phyloP scores from a whole-genome alignment of 1,140 invertebrate genomes.

The Onthophagus taurus region DNA sequence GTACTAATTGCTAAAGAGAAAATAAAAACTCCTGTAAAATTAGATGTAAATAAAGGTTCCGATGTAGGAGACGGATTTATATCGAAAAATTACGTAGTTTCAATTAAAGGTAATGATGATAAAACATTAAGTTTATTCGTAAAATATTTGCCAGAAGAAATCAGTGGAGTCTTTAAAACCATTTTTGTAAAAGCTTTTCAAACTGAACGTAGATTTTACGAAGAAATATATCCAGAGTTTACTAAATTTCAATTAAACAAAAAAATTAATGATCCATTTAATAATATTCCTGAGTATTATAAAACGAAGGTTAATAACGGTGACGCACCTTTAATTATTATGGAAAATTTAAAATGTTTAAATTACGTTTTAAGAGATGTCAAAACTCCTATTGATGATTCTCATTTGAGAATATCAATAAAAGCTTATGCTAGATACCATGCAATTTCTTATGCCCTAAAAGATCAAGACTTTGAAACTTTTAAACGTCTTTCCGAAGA shows the following conservation, averaged over 20 bases:
- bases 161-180: too few relatives aligned
- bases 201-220: not conserved
- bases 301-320: conserved; percentile 29
- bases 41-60: not conserved
- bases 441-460: conserved; percentile 3
- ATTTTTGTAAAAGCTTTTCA: not conserved
- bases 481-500: not conserved
- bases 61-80: conserved; percentile 9
- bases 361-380: conserved; percentile 1
- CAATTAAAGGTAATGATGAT: not conserved
- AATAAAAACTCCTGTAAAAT: not conserved
- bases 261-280: conserved; percentile 15
- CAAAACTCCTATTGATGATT: not conserved
- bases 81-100: conserved; percentile 4
- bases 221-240: conserved; percentile 1
- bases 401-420: not conserved
- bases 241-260: not conserved
- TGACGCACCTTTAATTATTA: conserved; percentile 36
- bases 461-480: not conserved
- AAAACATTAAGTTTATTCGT: too few relatives aligned
- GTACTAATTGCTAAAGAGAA: too few relatives aligned
- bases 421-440: conserved; percentile 8
- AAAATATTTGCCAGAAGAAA: too few relatives aligned
- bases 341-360: conserved; percentile 10
- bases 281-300: conserved; percentile 34